Evolutionary conservation across 1,140 invertebrate genomes (phyloP), one percentile per base, ranked within the genome.

Genomic region (Eupristina koningsbergeri): DNA sequence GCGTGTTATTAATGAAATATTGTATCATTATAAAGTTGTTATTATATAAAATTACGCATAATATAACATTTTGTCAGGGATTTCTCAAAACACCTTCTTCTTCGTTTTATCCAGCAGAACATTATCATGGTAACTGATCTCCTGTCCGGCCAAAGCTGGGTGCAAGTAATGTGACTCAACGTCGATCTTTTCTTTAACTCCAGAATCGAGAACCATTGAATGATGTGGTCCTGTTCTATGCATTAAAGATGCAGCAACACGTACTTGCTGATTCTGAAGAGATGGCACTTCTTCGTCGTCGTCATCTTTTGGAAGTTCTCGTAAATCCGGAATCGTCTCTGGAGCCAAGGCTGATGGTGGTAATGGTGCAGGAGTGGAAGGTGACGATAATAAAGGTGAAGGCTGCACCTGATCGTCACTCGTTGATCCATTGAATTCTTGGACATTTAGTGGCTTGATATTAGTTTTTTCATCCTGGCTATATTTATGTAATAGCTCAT

Each of bases 111-210:
- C 87, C 0, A 90, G 88, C 0, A 92, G 86, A 9, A 89, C 87
- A 75, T 92, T 92, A 80, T 92, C 92, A 78, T 92, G 90, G 82
- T 94, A 94, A 87, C 93, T 93, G 73, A 94, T 93, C 81, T 93
- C 93, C 71, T 93, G 91, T 5, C 93, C 93, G 11, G 91, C 92
- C 0, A 93, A 89, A 0, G 93, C 93, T 0, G 93, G 93, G 31
- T 92, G 93, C 39, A 94, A 87, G 83, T 93, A 92, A 85, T 93
- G 92, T 2, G 93, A 92, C 45, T 92, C 92, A 11, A 94, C 93
- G 81, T 93, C 93, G 31, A 94, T 90, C 50, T 93, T 93, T 79
- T 92, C 92, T 73, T 92, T 92, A 9, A 92, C 92, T 36, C 89
- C 91, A 0, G 91, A 81, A 45, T 93, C 91, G 2, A 93, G 50